Evolutionary conservation across 37 sponge, comb jelly and placozoan species (phyloP), one percentile per base, ranked within the genome.

Genomic region (Spongilla lacustris): DNA sequence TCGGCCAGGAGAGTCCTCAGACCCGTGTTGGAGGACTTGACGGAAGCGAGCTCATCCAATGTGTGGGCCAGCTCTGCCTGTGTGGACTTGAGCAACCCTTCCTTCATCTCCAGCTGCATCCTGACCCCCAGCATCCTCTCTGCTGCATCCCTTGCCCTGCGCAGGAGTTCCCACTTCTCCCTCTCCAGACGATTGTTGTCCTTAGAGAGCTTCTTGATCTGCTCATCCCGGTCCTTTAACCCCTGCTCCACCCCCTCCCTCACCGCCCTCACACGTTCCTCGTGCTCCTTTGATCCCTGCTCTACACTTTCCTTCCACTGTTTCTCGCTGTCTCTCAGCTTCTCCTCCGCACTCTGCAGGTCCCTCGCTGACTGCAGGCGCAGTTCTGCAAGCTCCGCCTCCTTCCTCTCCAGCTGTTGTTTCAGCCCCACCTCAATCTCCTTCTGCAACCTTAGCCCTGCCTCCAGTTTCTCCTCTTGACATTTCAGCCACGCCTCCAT

Each of bases 131-230:
- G 77, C 2, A 82, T 84, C 25, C 96, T 68, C 72, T 95, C 96
- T 32, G 93, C 88, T 0, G 76, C 81, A 68, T 95, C 96, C 37
- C 92, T 35, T 25, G 92, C 93, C 50, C 87, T 83, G 79, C 92
- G 94, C 79, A 97, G 74, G 58, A 97, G 76, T 66, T 97, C 97
- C 97, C 97, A 97, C 67, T 92, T 92, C 69, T 97, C 95, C 77
- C 88, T 89, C 79, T 94, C 97, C 68, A 94, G 58, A 12, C 79
- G 73, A 50, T 87, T 82, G 66, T 32, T 80, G 33, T 95, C 92
- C 77, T 75, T 84, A 0, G 68, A 24, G 50, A 87, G 77, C 46
- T 89, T 79, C 35, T 83, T 79, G 26, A 89, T 80, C 66, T 82
- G 69, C 75, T 91, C 95, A 17, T 95, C 90, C 24, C 48, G 75